phyloP scores from a whole-genome alignment of 2,113 vertebrate species.

The Vireo altiloquus region DNA sequence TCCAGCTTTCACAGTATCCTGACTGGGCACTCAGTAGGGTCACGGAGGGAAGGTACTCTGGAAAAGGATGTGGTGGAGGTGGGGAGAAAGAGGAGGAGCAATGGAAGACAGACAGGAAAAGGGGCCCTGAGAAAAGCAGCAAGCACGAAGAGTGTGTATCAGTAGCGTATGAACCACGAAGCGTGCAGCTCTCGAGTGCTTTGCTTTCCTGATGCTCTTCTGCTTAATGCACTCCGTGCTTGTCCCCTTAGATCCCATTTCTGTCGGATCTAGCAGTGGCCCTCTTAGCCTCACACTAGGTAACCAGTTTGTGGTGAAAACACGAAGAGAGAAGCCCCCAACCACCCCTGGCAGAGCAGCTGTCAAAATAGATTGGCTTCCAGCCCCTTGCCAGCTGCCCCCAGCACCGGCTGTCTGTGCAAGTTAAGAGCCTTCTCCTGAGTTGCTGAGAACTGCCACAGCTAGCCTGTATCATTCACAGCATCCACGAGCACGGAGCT shows the following conservation, averaged over 20 bases:
- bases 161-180: not conserved
- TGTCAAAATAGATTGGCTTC: conserved; percentile 35
- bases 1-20: not conserved
- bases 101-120: not conserved
- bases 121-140: not conserved
- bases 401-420: conserved; percentile 12
- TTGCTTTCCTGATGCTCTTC: conserved; percentile 25
- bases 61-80: not conserved
- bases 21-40: not conserved
- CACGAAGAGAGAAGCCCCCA: conserved; percentile 17
- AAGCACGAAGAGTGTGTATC: not conserved
- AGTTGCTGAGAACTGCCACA: conserved; percentile 51
- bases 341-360: conserved; percentile 3
- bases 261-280: not conserved
- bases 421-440: conserved; percentile 34
- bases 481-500: conserved; percentile 12
- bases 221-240: not conserved
- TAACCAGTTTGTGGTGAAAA: conserved; percentile 46
- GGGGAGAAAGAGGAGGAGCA: not conserved
- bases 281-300: conserved; percentile 28
- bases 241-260: conserved; percentile 8
- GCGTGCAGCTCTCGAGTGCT: not conserved
- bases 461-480: conserved; percentile 59
- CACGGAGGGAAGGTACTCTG: not conserved
- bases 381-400: conserved; percentile 45